Conservation (phyloP, 2,797 vertebrate species). For the Phalloptychus januarius region DNA sequence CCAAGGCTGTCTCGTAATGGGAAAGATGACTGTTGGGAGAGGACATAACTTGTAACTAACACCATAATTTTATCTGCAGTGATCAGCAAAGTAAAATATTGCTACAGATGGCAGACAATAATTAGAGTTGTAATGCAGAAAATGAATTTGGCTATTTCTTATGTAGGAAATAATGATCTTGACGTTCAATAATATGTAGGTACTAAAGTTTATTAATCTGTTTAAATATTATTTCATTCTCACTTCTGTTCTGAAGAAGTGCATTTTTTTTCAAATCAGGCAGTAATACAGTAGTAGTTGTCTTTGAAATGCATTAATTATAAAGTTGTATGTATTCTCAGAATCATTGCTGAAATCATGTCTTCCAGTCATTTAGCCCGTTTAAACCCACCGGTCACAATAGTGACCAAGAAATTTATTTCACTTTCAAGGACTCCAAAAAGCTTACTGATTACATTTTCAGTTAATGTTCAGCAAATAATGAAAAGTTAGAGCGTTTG, state of each 20-base stretch:
- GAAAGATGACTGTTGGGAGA: background rate
- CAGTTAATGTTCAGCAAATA: too few species aligned
- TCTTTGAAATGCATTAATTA: background rate
- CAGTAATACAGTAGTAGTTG: too few species aligned
- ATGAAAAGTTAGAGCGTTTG: too few species aligned
- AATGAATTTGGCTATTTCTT: background rate
- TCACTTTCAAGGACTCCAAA: too few species aligned
- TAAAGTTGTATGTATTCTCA: background rate
- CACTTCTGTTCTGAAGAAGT: background rate
- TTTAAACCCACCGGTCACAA: too few species aligned
- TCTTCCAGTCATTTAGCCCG: too few species aligned
- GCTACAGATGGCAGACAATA: background rate
- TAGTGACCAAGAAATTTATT: too few species aligned
- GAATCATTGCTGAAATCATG: background rate
- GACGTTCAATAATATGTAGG: background rate
- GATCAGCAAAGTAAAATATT: background rate
- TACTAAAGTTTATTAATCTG: background rate
- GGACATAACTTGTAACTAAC: background rate
- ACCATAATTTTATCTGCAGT: background rate
- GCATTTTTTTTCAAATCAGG: background rate
- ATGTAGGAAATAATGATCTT: background rate
- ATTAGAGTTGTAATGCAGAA: background rate
- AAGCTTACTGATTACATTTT: too few species aligned
- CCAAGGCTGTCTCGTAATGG: conserved; percentile 57
- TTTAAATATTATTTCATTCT: background rate